These are phyloP conservation scores for Chrysolina americana DNA, from an alignment of 2,888 invertebrate genomes.

Conservation along the genomic window DNA sequence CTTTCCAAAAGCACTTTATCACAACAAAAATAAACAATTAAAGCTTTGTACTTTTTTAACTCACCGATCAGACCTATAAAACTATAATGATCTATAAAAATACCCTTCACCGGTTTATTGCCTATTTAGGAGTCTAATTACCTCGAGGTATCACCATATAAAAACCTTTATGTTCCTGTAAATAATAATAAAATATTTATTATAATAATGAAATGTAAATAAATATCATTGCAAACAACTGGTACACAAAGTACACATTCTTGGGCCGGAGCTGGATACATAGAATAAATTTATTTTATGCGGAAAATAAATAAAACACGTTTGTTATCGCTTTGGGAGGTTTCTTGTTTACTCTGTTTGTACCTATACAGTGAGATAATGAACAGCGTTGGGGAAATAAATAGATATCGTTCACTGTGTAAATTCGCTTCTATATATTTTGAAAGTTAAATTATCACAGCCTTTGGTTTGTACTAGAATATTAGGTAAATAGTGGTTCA, in stretches of 20 bases:
- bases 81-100: constrained; percentile 45
- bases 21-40: too few relatives aligned
- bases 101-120: constrained; percentile 46
- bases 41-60: not conserved
- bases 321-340: constrained; percentile 45
- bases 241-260: constrained; percentile 31
- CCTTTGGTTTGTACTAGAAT: not conserved
- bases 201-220: constrained; percentile 38
- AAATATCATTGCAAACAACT: constrained; percentile 26
- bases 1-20: too few relatives aligned
- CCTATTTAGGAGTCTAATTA: constrained; percentile 47
- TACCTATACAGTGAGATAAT: constrained; percentile 36
- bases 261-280: constrained; percentile 38
- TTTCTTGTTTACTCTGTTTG: constrained; percentile 38
- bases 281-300: constrained; percentile 47
- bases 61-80: constrained; percentile 34
- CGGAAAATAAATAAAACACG: constrained; percentile 44
- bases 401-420: constrained; percentile 4
- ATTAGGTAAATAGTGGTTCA: not conserved
- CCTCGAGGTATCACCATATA: constrained; percentile 34
- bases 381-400: constrained; percentile 26
- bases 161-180: constrained; percentile 48
- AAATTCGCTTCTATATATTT: not conserved
- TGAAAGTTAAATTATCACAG: not conserved
- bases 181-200: constrained; percentile 54